Base-by-base conservation (phyloP, 1,140 invertebrate genomes). In the Drosophila pallidifrons region DNA sequence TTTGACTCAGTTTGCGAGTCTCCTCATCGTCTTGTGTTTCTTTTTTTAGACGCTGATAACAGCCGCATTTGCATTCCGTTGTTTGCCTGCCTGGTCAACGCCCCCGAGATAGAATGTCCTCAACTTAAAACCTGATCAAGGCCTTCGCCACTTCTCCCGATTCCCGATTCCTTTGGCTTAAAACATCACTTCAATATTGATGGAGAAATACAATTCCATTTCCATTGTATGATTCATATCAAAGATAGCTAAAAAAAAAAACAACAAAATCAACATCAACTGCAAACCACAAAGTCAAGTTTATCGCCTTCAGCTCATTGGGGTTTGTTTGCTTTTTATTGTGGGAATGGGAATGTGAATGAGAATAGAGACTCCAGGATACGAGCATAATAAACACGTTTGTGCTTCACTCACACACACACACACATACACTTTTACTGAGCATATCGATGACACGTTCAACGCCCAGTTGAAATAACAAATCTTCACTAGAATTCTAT, bases 11-110 rank as follows among this genome's bases (percentile, higher is more conserved):
- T 25, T 25, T 25, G 30, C 30, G 30, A 32, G 30, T 32, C 30
- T 32, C 30, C 30, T 38, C 35, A 38, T 38, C 35, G 71, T 85
- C 82, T 25, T 46, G 15, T 45, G 25, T 41, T 64, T 58, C 45
- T 45, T 11, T n/a, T 20, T 51, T 54, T 54, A 45, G 55, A 10
- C 7, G 4, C 71, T 89, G 85, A 89, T 88, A 88, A 89, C 51
- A 67, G 55, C 28, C 20, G 20, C 20, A 25, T 54, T 55, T 57
- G 41, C 25, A 2, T 74, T 25, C 20, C 20, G 20, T 25, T 73
- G 25, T 63, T 70, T 57, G 35, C 16, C 25, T 51, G 20, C 30
- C 58, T 75, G 81, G 82, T 88, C 83, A 87, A 88, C 83, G 83
- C 76, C 83, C 83, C 82, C 64, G 15, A 41, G 83, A 88, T 88